A percentile compares a stretch with the other conserved stretches of the same genome.
Evolutionary conservation across 2,113 vertebrate genomes (phyloP).

Genomic region (Nestor notabilis): DNA sequence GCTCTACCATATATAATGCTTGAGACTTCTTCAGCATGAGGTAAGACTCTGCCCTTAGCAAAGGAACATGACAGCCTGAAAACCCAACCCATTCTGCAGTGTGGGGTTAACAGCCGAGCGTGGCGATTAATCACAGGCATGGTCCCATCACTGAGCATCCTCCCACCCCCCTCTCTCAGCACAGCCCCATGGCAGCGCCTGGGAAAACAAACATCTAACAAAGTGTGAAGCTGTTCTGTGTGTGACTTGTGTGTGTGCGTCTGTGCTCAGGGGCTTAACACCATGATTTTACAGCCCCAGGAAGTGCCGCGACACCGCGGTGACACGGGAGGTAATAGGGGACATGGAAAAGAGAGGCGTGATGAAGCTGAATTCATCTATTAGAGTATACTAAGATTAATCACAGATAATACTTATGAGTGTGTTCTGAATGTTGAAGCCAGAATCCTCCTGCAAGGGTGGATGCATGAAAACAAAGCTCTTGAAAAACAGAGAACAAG

Average conservation of each 20-base stretch:
- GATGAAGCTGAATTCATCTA: background rate
- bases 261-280: background rate
- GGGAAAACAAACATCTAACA: rapidly evolving
- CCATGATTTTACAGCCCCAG: background rate
- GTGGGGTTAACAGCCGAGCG: background rate
- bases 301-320: background rate
- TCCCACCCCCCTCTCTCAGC: rapidly evolving
- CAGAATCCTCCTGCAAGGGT: background rate
- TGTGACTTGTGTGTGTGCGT: background rate
- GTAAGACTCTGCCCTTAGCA: background rate
- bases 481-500: background rate
- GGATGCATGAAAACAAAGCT: background rate
- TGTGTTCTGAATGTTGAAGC: background rate
- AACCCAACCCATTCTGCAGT: rapidly evolving
- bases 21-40: background rate
- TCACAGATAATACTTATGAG: background rate
- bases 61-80: rapidly evolving
- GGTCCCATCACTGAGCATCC: rapidly evolving
- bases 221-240: background rate
- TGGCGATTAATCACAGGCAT: rapidly evolving
- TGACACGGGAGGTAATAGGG: background rate
- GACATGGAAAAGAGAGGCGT: background rate
- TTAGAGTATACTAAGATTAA: background rate
- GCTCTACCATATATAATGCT: no score
- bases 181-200: rapidly evolving